Evolutionary conservation across 2,113 vertebrate species (phyloP), one percentile per base, ranked within the genome.

Genomic region (Danionella cerebrum): DNA sequence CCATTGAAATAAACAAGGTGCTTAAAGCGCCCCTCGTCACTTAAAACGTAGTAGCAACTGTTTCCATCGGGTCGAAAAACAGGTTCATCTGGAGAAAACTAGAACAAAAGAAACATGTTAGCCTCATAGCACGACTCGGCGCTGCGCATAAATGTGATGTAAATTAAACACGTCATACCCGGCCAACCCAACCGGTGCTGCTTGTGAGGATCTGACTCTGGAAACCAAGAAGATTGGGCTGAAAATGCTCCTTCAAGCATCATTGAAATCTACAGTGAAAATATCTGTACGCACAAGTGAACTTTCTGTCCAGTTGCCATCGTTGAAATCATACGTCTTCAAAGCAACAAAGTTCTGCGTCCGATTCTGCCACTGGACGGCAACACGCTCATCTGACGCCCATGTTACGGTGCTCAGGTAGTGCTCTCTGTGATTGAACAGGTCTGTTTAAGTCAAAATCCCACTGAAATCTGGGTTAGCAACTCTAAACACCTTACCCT

Each of bases 331-430:
- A 78, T 94, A 97, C 39, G 92, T 84, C 77, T 91, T 90, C 45
- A 94, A 84, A 12, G 90, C 78, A 1, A 93, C 90, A 76, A 92
- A 83, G 72, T 89, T 93, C 64, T 98, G 96, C 19, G 87, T 76
- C 80, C 96, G 89, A 62, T 88, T 92, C 21, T 93, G 80, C 95
- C 96, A 98, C 45, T 98, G 95, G 45, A 98, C 88, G 14, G 90
- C 90, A 31, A 98, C 31, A 33, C 89, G 84, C 5, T 80, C 72
- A 27, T 97, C 91, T 1, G 89, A 90, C 51, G 87, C 89, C 96
- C 96, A 98, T 0, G 91, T 96, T 6, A 97, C 89, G 59, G 90
- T 88, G 67, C 87, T 89, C 79, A 98, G 81, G 83, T 96, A 98
- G 80, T 97, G 89, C 6, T 98, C 95, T 65, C 95, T 98, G 76